Evolutionary conservation across 2,888 invertebrate genomes (phyloP), one percentile per base, ranked within the genome.

Genomic region (Cerastis rubricosa): DNA sequence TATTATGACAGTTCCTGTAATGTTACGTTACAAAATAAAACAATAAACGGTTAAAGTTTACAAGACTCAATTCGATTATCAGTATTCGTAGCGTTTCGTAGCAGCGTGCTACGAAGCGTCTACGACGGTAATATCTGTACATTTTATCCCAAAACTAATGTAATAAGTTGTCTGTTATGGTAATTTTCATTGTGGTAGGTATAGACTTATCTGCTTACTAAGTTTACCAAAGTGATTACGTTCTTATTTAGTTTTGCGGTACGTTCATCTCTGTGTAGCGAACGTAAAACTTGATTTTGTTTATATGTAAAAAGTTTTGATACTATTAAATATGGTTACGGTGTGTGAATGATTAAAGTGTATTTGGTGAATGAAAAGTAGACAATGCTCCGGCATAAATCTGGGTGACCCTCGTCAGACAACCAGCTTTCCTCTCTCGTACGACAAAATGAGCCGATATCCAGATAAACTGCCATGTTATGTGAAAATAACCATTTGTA

Each of bases 381-480:
- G 74, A 71, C 74, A 59, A 70, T 67, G 71, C 76, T 72, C 71
- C 61, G 72, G 67, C 74, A 88, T 89, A 87, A 89, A 90, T 90
- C 80, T 84, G 78, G 77, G 63, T 84, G 88, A 90, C 90, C 89
- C 89, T 90, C 85, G 86, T 90, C 89, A 89, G 84, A 65, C 57
- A 40, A 45, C 76, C 70, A 80, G 80, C 77, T 76, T 78, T 72
- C 68, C 76, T 83, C 72, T 65, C 70, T 74, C 76, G 78, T 74
- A 80, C 78, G 88, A 88, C 88, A 84, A 78, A 89, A 86, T 86
- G 85, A 86, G 77, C 84, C 87, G 85, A 88, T 86, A 88, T 80
- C 80, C 74, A 88, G 85, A 88, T 87, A 89, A 89, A 89, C 76
- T 83, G 72, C 80, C 83, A 67, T 83, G 35, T 78, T 54, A 35